Conservation (phyloP, 2,888 invertebrate genomes). For the Brenthis daphne region DNA sequence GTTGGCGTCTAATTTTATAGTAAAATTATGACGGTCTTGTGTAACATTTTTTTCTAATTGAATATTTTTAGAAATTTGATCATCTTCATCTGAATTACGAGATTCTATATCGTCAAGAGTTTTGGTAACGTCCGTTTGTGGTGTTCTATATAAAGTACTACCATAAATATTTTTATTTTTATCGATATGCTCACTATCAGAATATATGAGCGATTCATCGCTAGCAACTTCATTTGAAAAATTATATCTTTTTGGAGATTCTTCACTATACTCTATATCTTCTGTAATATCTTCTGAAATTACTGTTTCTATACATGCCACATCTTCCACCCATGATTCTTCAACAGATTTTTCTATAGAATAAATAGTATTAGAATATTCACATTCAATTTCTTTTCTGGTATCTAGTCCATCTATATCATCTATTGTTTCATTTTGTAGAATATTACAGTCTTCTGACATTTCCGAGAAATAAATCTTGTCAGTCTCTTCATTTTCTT, state of each 20-base stretch:
- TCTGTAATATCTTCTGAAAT: conserved; percentile 71
- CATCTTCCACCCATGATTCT: conserved; percentile 72
- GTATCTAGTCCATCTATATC: conserved; percentile 45
- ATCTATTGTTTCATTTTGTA: conserved; percentile 26
- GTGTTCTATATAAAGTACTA: conserved; percentile 62
- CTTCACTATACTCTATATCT: conserved; percentile 58
- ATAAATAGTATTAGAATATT: conserved; percentile 48
- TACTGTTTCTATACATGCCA: conserved; percentile 74
- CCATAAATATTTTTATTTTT: conserved; percentile 63
- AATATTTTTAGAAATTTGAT: neutral
- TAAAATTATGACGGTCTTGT: neutral
- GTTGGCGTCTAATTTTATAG: conserved; percentile 41
- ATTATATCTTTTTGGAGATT: conserved; percentile 52
- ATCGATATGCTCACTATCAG: conserved; percentile 52
- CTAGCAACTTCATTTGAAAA: conserved; percentile 44
- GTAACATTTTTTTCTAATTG: conserved; percentile 3
- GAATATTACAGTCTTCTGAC: conserved; percentile 49
- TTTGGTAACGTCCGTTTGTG: conserved; percentile 69
- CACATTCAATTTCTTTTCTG: conserved; percentile 40
- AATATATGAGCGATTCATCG: conserved; percentile 43
- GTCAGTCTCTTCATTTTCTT: conserved; percentile 58
- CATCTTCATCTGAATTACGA: conserved; percentile 35
- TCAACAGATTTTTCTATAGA: conserved; percentile 53
- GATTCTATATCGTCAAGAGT: conserved; percentile 53
- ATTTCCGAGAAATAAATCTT: conserved; percentile 64